A percentile compares a stretch with the other conserved stretches of the same genome.
These are phyloP conservation scores for Danionella dracula DNA, from an alignment of 2,797 vertebrate species.

Conservation along the genomic window DNA sequence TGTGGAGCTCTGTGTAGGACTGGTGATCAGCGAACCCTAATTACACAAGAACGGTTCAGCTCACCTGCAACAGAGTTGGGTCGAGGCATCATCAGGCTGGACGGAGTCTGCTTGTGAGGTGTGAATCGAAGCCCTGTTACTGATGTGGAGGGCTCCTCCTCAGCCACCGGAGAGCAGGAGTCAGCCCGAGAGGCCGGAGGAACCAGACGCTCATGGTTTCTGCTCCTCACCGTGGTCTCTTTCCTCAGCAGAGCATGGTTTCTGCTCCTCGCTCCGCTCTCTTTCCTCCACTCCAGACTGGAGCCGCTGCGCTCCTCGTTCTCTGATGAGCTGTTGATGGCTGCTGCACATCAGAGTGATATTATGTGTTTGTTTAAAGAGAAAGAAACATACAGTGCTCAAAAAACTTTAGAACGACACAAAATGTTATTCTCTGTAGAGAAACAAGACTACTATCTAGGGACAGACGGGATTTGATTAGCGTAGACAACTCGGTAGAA, in stretches of 20 bases:
- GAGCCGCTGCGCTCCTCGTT: slow-evolving; percentile 97
- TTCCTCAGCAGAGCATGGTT: no score
- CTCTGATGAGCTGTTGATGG: slow-evolving; percentile 97
- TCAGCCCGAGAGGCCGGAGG: slow-evolving; percentile 76
- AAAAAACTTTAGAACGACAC: no score
- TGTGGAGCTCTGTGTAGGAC: no score
- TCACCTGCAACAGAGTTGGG: slow-evolving; percentile 99
- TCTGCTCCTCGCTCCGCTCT: slow-evolving; percentile 80
- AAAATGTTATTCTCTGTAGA: no score
- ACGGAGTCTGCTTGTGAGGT: slow-evolving; percentile 64
- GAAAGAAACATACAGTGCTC: no score
- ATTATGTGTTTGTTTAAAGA: no score
- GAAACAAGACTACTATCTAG: no score
- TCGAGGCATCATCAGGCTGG: slow-evolving; percentile 90
- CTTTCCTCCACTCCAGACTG: slow-evolving; percentile 96
- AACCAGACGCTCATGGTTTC: slow-evolving; percentile 67
- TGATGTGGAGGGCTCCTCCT: slow-evolving; percentile 76
- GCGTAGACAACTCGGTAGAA: no score
- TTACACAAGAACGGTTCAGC: no score
- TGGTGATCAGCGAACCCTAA: no score
- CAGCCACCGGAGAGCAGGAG: slow-evolving; percentile 92
- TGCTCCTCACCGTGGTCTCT: slow-evolving; percentile 54
- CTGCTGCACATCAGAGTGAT: slow-evolving; percentile 67
- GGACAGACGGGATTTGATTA: no score
- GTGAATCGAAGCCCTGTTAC: slow-evolving; percentile 39